phyloP scores from a whole-genome alignment of 2,113 vertebrate species.

The Amphiprion ocellaris region DNA sequence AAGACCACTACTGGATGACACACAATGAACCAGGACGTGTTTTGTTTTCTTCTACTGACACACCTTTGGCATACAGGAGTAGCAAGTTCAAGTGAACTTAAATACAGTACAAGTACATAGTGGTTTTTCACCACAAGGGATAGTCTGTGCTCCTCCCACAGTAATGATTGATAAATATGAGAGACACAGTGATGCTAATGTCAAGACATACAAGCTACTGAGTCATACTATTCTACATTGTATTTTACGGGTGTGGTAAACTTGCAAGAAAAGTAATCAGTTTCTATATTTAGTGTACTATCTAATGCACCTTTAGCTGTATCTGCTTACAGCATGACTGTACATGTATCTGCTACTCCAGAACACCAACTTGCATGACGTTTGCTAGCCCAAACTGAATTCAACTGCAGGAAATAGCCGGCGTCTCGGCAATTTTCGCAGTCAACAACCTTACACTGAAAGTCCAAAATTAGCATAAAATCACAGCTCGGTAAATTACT shows the following conservation, averaged over 20 bases:
- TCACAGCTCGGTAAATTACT: not conserved
- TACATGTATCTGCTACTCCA: no score
- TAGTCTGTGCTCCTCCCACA: no score
- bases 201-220: no score
- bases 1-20: conserved; percentile 12
- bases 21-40: conserved; percentile 53
- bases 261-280: no score
- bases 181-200: not conserved
- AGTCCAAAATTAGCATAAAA: not conserved
- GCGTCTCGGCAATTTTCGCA: not conserved
- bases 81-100: not conserved
- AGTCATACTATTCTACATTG: no score
- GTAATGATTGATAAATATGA: not conserved
- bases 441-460: not conserved
- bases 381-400: conserved; percentile 35
- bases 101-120: not conserved
- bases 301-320: no score
- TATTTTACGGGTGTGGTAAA: no score
- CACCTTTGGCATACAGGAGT: conserved; percentile 70
- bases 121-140: not conserved
- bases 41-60: conserved; percentile 25
- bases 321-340: no score
- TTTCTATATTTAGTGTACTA: no score
- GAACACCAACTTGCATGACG: conserved; percentile 3
- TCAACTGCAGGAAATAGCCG: not conserved